Evolutionary conservation across 2,888 invertebrate genomes (phyloP).

Genomic region (Junonia oenone): DNA sequence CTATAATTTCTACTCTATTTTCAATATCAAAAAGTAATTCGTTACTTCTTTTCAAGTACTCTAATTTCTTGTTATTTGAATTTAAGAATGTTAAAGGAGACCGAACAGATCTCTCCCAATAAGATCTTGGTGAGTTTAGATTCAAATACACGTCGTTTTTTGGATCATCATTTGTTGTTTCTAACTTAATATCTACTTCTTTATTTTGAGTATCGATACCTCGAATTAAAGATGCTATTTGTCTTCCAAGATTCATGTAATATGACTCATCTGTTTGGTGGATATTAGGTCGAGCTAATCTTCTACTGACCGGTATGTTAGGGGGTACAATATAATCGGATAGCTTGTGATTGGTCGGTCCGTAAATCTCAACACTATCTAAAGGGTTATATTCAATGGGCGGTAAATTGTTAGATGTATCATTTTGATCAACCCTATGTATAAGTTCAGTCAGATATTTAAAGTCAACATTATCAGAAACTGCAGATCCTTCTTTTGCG

Average conservation of each 20-base stretch:
- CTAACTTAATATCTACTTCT: conserved; percentile 44
- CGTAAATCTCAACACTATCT: conserved; percentile 23
- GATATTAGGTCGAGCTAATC: conserved; percentile 27
- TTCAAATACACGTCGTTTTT: conserved; percentile 41
- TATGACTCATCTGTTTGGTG: conserved; percentile 44
- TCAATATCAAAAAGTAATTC: conserved; percentile 58
- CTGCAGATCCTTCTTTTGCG: conserved; percentile 22
- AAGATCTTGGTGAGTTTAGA: conserved; percentile 49
- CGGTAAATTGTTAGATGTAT: conserved; percentile 30
- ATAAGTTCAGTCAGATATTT: conserved; percentile 64
- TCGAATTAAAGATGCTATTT: conserved; percentile 63
- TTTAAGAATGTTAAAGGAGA: conserved; percentile 46
- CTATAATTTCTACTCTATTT: conserved; percentile 51
- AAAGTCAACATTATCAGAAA: conserved; percentile 49
- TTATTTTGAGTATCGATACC: conserved; percentile 44
- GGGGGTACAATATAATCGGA: conserved; percentile 20
- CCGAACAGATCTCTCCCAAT: conserved; percentile 64
- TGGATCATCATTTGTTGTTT: conserved; percentile 32
- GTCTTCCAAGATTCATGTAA: conserved; percentile 58
- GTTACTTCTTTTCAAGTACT: conserved; percentile 42
- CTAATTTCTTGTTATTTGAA: conserved; percentile 35
- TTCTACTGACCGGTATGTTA: conserved; percentile 20
- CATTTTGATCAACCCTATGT: conserved; percentile 49
- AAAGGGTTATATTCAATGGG: conserved; percentile 32
- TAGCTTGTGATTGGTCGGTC: conserved; percentile 19